Evolutionary conservation across 1,140 invertebrate species (phyloP).

Genomic region (Bombus confusus): DNA sequence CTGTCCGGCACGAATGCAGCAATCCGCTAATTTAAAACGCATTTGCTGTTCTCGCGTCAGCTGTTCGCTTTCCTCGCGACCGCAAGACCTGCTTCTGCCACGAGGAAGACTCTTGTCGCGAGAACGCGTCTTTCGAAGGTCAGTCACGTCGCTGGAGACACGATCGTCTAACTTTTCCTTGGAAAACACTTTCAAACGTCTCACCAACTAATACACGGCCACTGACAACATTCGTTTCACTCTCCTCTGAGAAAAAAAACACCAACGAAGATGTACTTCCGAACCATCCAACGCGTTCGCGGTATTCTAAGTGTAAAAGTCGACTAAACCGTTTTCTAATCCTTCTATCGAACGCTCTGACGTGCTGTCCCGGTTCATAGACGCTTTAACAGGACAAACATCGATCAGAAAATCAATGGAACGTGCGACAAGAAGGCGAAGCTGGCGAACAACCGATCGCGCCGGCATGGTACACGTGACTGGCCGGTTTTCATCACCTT

Average conservation of each 20-base stretch:
- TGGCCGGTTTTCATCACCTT: slow-evolving; percentile 72
- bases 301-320: no score
- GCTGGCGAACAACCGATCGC: slow-evolving; percentile 47
- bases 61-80: not conserved
- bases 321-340: no score
- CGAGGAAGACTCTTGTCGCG: not conserved
- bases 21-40: slow-evolving; percentile 7
- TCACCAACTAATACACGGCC: not conserved
- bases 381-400: not conserved
- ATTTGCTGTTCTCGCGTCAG: not conserved
- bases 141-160: not conserved
- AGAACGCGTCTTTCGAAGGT: not conserved
- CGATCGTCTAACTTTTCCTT: slow-evolving; percentile 4
- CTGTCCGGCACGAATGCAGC: not conserved
- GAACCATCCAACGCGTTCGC: no score
- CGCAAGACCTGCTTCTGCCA: not conserved
- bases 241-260: no score
- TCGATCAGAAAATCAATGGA: slow-evolving; percentile 17
- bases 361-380: not conserved
- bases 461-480: slow-evolving; percentile 71
- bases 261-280: no score
- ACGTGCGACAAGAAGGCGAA: slow-evolving; percentile 13
- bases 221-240: not conserved
- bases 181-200: not conserved
- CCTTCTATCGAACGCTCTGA: not conserved